Evolutionary conservation across 2,888 invertebrate genomes (phyloP).

Genomic region (Malacosoma neustria): DNA sequence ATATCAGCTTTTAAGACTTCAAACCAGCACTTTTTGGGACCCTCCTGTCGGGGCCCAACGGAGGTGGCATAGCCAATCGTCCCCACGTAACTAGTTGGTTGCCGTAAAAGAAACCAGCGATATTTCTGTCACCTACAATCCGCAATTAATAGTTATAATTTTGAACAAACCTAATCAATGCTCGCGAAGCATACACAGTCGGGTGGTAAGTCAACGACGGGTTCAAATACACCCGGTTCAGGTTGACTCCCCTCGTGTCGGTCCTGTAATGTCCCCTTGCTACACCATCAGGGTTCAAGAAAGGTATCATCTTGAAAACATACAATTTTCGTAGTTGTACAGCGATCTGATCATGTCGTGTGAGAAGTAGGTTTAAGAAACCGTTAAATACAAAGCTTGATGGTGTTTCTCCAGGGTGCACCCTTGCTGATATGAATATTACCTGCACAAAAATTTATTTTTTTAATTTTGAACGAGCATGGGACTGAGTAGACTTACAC

Average conservation of each 20-base stretch:
- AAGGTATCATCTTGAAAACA: constrained; percentile 93
- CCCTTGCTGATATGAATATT: constrained; percentile 89
- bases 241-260: constrained; percentile 89
- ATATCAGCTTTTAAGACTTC: too few species aligned
- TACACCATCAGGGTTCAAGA: constrained; percentile 94
- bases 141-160: too few species aligned
- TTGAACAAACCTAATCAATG: constrained; percentile 83
- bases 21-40: too few species aligned
- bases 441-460: constrained; percentile 66
- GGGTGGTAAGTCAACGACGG: constrained; percentile 85
- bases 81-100: too few species aligned
- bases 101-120: too few species aligned
- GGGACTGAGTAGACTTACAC: too few species aligned
- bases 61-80: too few species aligned
- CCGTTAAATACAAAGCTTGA: constrained; percentile 94
- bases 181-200: constrained; percentile 88
- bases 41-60: too few species aligned
- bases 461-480: too few species aligned
- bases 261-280: constrained; percentile 89
- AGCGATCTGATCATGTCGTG: constrained; percentile 84
- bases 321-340: constrained; percentile 81
- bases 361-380: constrained; percentile 85
- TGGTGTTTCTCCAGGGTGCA: constrained; percentile 95
- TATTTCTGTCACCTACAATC: too few species aligned
- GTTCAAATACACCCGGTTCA: constrained; percentile 90